phyloP scores from a whole-genome alignment of 2,113 vertebrate species.

The Carettochelys insculpta region DNA sequence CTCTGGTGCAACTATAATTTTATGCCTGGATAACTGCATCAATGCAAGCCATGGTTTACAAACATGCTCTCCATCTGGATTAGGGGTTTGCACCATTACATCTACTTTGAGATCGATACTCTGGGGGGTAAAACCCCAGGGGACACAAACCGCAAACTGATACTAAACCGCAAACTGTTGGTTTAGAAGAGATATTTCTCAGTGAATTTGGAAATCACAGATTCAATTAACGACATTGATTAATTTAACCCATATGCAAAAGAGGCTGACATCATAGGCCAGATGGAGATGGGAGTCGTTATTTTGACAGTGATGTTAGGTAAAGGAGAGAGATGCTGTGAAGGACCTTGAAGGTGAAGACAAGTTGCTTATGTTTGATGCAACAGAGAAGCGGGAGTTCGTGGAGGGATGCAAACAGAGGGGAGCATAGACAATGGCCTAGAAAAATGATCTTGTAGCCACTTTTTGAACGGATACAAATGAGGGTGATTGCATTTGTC shows the following conservation, averaged over 20 bases:
- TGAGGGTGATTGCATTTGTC: not conserved
- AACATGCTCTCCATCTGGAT: not conserved
- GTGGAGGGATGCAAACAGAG: too few species aligned
- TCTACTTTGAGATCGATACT: not conserved
- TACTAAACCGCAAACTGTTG: too few species aligned
- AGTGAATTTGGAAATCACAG: not conserved
- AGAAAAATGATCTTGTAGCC: not conserved
- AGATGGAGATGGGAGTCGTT: not conserved
- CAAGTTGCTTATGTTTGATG: too few species aligned
- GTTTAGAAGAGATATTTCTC: not conserved
- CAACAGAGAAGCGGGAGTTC: not conserved
- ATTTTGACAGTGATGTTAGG: not conserved
- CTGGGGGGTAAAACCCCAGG: not conserved
- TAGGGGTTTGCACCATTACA: not conserved
- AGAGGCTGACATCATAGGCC: not conserved
- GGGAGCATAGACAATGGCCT: not conserved
- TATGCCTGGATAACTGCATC: not conserved
- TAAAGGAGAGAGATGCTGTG: not conserved
- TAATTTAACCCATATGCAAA: not conserved
- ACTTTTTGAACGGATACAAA: not conserved
- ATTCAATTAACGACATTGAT: not conserved
- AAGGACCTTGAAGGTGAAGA: not conserved
- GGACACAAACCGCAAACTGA: not conserved
- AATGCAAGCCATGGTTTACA: not conserved
- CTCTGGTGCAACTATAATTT: too few species aligned